Conservation (phyloP, 1,140 invertebrate genomes). For the Acromyrmex charruanus region DNA sequence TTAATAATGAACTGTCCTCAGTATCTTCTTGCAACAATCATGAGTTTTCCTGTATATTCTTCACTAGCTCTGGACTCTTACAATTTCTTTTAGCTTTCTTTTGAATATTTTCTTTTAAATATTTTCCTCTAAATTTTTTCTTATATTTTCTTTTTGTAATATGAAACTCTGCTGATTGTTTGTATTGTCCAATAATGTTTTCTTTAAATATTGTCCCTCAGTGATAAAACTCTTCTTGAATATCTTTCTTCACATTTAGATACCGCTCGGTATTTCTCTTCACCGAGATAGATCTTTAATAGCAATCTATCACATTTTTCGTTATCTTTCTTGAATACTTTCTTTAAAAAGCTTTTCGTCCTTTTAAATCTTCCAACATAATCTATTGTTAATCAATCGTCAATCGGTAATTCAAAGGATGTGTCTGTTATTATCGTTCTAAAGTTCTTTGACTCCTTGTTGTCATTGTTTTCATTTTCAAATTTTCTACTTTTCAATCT, state of each 20-base stretch:
- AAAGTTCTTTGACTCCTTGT: neutral
- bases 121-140: neutral
- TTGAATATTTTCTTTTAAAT: neutral
- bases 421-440: neutral
- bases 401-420: neutral
- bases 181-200: neutral
- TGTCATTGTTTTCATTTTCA: neutral
- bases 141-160: constrained; percentile 10
- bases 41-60: neutral
- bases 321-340: constrained; percentile 74
- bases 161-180: neutral
- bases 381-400: constrained; percentile 5
- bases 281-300: constrained; percentile 68
- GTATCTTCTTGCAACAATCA: neutral
- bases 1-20: neutral
- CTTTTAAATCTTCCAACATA: constrained; percentile 13
- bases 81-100: neutral
- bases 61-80: neutral
- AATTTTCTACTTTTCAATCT: neutral
- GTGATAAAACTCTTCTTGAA: neutral
- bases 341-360: constrained; percentile 78
- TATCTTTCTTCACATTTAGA: neutral
- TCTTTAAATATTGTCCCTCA: constrained; percentile 51
- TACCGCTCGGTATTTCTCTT: neutral
- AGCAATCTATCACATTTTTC: constrained; percentile 75